Evolutionary conservation across 2,888 invertebrate species (phyloP).

Genomic region (Hydroisotoma schaefferi): DNA sequence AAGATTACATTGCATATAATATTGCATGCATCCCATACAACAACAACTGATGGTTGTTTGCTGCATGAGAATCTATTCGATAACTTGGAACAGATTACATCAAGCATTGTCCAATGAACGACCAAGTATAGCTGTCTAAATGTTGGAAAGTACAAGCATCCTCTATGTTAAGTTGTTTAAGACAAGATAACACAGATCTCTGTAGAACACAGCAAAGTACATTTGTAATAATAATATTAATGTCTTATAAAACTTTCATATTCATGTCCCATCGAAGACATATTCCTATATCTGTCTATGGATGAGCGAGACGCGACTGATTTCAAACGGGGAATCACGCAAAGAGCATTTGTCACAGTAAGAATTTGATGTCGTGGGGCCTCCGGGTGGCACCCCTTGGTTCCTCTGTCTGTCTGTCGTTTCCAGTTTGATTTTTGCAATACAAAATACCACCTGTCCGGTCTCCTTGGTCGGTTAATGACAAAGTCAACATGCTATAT

Average conservation of each 20-base stretch:
- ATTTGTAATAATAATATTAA: slow-evolving; percentile 12
- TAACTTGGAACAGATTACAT: too few species aligned
- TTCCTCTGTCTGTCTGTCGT: slow-evolving; percentile 33
- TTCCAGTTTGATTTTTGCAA: slow-evolving; percentile 24
- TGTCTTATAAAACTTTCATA: slow-evolving; percentile 4
- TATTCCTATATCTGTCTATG: slow-evolving; percentile 9
- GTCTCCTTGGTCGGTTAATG: slow-evolving; percentile 42
- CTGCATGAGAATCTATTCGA: too few species aligned
- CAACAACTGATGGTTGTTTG: too few species aligned
- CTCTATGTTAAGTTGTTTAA: slow-evolving; percentile 10
- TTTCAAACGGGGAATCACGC: slow-evolving; percentile 11
- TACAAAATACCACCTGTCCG: slow-evolving; percentile 43
- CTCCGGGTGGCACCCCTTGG: slow-evolving; percentile 35
- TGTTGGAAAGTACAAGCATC: background rate
- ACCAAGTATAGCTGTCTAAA: too few species aligned
- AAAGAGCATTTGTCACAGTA: slow-evolving; percentile 43
- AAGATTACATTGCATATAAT: too few species aligned
- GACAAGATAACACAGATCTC: background rate
- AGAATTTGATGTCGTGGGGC: slow-evolving; percentile 45
- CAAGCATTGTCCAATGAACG: too few species aligned
- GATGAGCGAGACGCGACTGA: background rate
- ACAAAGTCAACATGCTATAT: slow-evolving; percentile 44
- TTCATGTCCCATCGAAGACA: slow-evolving; percentile 28
- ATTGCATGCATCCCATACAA: too few species aligned
- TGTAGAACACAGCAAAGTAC: slow-evolving; percentile 10